Evolutionary conservation across 2,888 invertebrate species (phyloP).

Genomic region (Netelia fuscicornis): DNA sequence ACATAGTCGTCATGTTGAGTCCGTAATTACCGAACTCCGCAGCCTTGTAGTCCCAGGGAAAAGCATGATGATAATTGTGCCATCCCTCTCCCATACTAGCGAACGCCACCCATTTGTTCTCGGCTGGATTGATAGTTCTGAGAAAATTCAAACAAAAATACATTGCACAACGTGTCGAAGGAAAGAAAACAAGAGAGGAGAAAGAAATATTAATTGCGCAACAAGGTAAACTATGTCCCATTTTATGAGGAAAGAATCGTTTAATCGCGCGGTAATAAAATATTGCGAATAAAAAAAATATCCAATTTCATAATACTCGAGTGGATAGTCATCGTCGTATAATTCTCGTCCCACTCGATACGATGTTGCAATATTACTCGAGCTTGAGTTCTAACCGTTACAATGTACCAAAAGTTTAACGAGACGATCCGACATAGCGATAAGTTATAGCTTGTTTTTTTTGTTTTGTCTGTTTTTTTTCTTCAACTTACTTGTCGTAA

Average conservation of each 20-base stretch:
- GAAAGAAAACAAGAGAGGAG: too few species aligned
- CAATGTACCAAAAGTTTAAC: too few species aligned
- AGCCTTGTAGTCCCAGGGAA: conserved; percentile 85
- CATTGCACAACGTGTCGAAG: neutral
- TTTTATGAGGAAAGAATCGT: too few species aligned
- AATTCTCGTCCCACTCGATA: neutral
- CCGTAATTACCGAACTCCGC: conserved; percentile 84
- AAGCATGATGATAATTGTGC: conserved; percentile 87
- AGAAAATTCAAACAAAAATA: neutral
- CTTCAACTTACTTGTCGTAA: conserved; percentile 79
- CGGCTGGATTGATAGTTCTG: conserved; percentile 72
- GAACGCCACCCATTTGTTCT: conserved; percentile 78
- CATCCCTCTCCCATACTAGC: conserved; percentile 84
- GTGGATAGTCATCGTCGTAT: neutral
- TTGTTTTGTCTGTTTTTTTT: too few species aligned
- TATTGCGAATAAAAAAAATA: neutral
- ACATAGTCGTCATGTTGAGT: conserved; percentile 89
- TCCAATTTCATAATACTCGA: neutral
- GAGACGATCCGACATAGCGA: too few species aligned
- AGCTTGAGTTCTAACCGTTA: neutral
- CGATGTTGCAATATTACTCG: neutral
- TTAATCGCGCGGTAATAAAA: too few species aligned
- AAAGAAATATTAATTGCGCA: too few species aligned
- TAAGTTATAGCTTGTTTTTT: too few species aligned
- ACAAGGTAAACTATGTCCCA: too few species aligned